Evolutionary conservation across 2,888 invertebrate genomes (phyloP), one percentile per base, ranked within the genome.

Genomic region (Heliconius hortense): DNA sequence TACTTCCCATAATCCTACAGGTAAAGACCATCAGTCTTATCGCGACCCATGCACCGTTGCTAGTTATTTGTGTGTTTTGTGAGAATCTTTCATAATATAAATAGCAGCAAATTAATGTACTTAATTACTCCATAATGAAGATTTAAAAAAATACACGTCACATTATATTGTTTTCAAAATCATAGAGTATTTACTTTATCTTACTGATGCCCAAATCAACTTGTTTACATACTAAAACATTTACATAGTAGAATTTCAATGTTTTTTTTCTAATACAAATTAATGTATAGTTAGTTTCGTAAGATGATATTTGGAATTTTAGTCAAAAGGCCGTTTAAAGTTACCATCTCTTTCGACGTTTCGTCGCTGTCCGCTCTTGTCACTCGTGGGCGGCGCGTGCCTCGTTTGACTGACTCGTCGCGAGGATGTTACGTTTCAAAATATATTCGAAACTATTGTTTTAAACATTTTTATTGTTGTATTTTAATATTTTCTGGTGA

Each of bases 391-490:
- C 72, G 48, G 53, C 53, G 75, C 66, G 53, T 71, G 74, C 64
- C 60, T 73, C 66, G 70, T 72, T 69, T 53, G 53, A 60, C 64
- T 62, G 64, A 63, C 74, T 76, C 64, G 79, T 64, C 77, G 64
- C 77, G 79, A 82, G 80, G 80, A 83, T 83, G 81, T 78, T 79
- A 72, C 77, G 68, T 71, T 74, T 60, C 70, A 66, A 76, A 75
- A 63, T 73, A 43, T 31, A 75, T 75, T 67, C 31, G 56, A 76
- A 73, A 66, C 43, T 35, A 72, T 66, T 75, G 39, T 31, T 28
- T 64, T 77, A 13, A 72, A 69, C 70, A 69, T 79, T 79, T 35
- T 76, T 77, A 69, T 80, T 80, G 74, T 77, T 64, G 21, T 31
- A 28, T 56, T n/a, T 69, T 56, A n/a, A 53, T 69, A 35, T 63